These are phyloP conservation scores for Fragum sueziense DNA, from an alignment of 2,888 invertebrate species.

Conservation along the genomic window DNA sequence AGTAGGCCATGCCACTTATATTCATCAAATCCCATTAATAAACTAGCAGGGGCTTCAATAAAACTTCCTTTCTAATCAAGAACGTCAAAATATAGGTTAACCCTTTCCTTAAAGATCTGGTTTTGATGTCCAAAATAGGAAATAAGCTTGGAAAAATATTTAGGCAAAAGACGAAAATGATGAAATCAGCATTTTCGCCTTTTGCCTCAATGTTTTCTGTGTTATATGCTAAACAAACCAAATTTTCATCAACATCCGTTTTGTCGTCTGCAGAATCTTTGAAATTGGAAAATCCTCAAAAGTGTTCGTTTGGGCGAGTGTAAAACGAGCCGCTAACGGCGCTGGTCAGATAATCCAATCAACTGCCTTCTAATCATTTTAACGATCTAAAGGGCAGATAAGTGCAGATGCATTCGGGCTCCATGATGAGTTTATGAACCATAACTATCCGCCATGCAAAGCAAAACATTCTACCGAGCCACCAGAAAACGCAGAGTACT, in stretches of 20 bases:
- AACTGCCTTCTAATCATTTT: background rate
- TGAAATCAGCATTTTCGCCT: too few relatives aligned
- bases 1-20: background rate
- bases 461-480: slow-evolving; percentile 6
- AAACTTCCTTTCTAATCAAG: slow-evolving; percentile 12
- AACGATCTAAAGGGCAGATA: slow-evolving; percentile 18
- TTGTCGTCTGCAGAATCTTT: too few relatives aligned
- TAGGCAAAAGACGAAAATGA: too few relatives aligned
- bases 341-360: slow-evolving; percentile 22
- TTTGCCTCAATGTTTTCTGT: too few relatives aligned
- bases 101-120: too few relatives aligned
- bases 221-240: too few relatives aligned
- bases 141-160: too few relatives aligned
- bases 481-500: too few relatives aligned
- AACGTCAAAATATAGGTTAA: slow-evolving; percentile 16
- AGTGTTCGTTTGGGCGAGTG: too few relatives aligned
- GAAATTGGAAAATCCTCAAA: too few relatives aligned
- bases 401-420: slow-evolving; percentile 23
- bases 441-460: slow-evolving; percentile 14
- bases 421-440: slow-evolving; percentile 21
- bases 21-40: background rate
- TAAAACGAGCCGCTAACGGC: slow-evolving; percentile 5
- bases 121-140: too few relatives aligned
- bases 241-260: too few relatives aligned
- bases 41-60: background rate